Evolutionary conservation across 30 jellyfish, hydroid and myxozoan genomes (phyloP).

Genomic region (Aurelia sp.): DNA sequence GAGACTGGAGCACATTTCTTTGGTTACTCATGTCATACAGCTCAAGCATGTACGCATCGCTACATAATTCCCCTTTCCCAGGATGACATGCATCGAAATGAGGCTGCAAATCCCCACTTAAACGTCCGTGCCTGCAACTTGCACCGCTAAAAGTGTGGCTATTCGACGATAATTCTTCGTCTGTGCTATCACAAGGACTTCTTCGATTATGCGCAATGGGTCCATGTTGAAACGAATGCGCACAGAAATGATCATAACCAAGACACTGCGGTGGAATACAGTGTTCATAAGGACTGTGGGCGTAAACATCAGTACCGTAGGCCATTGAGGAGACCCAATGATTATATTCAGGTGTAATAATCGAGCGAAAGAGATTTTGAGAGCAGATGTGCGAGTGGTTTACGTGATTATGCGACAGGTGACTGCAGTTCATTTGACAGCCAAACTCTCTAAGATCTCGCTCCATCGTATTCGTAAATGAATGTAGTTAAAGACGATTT

Average conservation of each 20-base stretch:
- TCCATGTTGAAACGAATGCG: constrained; percentile 6
- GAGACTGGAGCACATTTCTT: neutral
- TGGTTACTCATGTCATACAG: too few species aligned
- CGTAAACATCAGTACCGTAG: constrained; percentile 29
- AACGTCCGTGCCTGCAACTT: neutral
- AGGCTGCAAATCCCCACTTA: neutral
- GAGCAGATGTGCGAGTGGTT: constrained; percentile 57
- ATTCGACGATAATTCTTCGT: constrained; percentile 12
- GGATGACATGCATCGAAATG: neutral
- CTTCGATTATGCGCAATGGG: neutral
- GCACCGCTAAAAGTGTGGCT: neutral
- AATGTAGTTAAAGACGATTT: too few species aligned
- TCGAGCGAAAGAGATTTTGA: constrained; percentile 18
- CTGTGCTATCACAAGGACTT: constrained; percentile 8
- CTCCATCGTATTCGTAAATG: too few species aligned
- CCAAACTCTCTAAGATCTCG: constrained; percentile 19
- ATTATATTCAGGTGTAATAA: constrained; percentile 16
- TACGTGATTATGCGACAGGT: constrained; percentile 28
- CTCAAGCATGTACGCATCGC: neutral
- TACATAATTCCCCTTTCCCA: neutral
- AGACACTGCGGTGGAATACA: constrained; percentile 13
- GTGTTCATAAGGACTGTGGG: constrained; percentile 10
- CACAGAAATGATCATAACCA: constrained; percentile 2
- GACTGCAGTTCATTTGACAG: constrained; percentile 49
- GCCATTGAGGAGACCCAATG: constrained; percentile 52